Conservation (phyloP, 2,888 invertebrate species). For the Rhodophaea formosa region DNA sequence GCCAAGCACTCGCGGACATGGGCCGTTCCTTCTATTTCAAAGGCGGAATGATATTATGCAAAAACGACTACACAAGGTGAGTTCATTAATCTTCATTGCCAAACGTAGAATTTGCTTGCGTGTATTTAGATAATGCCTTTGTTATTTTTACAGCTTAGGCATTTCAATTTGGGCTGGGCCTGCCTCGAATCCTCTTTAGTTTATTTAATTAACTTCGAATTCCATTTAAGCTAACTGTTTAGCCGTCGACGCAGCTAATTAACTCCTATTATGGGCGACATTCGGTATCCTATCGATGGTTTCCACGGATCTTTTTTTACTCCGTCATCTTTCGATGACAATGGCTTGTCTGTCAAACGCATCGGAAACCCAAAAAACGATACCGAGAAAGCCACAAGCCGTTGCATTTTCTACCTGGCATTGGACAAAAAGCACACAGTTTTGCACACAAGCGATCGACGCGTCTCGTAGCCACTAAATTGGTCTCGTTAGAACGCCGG, state of each 20-base stretch:
- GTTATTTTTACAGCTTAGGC: conserved; percentile 10
- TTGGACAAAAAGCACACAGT: conserved; percentile 67
- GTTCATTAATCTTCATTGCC: conserved; percentile 35
- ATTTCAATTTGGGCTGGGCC: conserved; percentile 6
- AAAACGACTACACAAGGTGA: conserved; percentile 97
- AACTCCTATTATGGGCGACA: conserved; percentile 55
- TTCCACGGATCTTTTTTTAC: conserved; percentile 73
- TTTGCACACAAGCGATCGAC: conserved; percentile 69
- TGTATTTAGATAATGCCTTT: not conserved
- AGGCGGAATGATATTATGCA: conserved; percentile 96
- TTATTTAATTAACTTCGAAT: conserved; percentile 27
- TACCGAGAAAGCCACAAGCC: conserved; percentile 70
- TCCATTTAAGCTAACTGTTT: conserved; percentile 13
- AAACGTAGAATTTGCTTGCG: not conserved
- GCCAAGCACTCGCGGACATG: conserved; percentile 93
- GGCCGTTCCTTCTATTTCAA: conserved; percentile 95
- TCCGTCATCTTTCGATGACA: conserved; percentile 75
- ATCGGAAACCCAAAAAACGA: conserved; percentile 67
- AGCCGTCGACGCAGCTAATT: conserved; percentile 44
- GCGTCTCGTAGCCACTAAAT: conserved; percentile 65
- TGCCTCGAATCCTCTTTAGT: conserved; percentile 18
- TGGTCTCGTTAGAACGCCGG: conserved; percentile 55
- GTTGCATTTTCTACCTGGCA: conserved; percentile 75
- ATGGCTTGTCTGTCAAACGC: conserved; percentile 76
- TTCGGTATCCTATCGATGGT: conserved; percentile 59